Evolutionary conservation across 2,888 invertebrate genomes (phyloP).

Genomic region (Gonocerus acuteangulatus): DNA sequence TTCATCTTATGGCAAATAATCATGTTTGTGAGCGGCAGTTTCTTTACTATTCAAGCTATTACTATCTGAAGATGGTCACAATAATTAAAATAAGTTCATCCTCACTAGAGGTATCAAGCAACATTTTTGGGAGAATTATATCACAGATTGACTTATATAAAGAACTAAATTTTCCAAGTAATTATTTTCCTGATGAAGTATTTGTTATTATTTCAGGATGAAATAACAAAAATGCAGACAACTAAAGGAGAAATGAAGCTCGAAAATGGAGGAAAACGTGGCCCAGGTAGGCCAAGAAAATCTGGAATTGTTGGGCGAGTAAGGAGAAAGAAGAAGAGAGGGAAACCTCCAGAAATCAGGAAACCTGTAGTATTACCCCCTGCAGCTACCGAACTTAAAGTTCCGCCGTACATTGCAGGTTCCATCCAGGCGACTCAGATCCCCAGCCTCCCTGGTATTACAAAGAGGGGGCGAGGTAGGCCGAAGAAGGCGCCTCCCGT

Average conservation of each 20-base stretch:
- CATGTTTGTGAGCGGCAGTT: too few species aligned
- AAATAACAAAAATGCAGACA: slow-evolving; percentile 36
- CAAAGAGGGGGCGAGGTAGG: slow-evolving; percentile 41
- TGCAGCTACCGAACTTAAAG: slow-evolving; percentile 34
- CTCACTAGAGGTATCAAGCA: not conserved
- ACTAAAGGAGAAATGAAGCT: slow-evolving; percentile 32
- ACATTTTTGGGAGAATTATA: too few species aligned
- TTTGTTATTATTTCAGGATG: slow-evolving; percentile 34
- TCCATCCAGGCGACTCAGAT: slow-evolving; percentile 29
- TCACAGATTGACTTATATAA: too few species aligned
- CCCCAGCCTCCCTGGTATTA: slow-evolving; percentile 33
- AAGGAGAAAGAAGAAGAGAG: slow-evolving; percentile 33
- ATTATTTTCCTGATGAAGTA: too few species aligned
- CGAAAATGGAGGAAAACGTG: slow-evolving; percentile 38
- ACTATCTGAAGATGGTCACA: too few species aligned
- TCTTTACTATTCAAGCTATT: too few species aligned
- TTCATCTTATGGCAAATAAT: too few species aligned
- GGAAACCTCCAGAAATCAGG: slow-evolving; percentile 28
- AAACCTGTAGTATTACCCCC: slow-evolving; percentile 34
- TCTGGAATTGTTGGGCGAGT: too few species aligned
- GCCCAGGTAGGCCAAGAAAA: slow-evolving; percentile 41
- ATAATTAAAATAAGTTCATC: not conserved
- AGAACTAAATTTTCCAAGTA: too few species aligned
- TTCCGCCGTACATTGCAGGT: slow-evolving; percentile 36
- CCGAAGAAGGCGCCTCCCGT: slow-evolving; percentile 41